Base-by-base conservation (phyloP, 2,797 vertebrate species). In the Sebastes iracundus region DNA sequence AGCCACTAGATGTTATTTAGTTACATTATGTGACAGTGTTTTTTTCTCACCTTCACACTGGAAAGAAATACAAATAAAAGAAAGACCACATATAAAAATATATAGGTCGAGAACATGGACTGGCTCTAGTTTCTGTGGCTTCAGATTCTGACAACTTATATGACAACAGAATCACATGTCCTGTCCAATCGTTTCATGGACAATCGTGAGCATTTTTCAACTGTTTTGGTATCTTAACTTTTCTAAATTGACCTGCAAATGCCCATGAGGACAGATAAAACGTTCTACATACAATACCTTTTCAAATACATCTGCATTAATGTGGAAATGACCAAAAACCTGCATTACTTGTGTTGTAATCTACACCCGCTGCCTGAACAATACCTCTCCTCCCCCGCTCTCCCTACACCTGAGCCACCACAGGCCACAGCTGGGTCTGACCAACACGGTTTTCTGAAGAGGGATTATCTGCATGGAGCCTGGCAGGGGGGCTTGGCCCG, bases 381-480 rank as follows among this genome's bases (percentile, higher is more conserved):
- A 85, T 77, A 32, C 72, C 71, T 60, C 70, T 46, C 90, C 83
- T 66, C 85, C 86, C 82, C 82, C 55, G 38, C 74, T 71, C 23
- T 70, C 30, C 38, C 83, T 69, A 62, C 82, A 90, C 89, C 92
- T 91, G 89, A 92, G 80, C 83, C 88, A 62, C 83, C 87, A 59
- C 83, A 70, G 82, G 79, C 77, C 89, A 88, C 88, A 93, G 91
- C 89, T 86, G 88, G 81, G 70, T 82, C 86, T 77, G 90, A 88
- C 84, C 86, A 84, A 72, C 72, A 75, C 38, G 55, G 62, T 80
- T 85, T 49, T 90, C 77, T 66, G 49, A 83, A 81, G 42, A 76
- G 80, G 89, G 91, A 91, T 93, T 93, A 93, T 92, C 91, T 84
- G 87, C 81, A 83, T 76, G 87, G 81, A 85, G 46, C 77, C 87